Base-by-base conservation (phyloP, 2,888 invertebrate genomes). In the Smittia sp. region DNA sequence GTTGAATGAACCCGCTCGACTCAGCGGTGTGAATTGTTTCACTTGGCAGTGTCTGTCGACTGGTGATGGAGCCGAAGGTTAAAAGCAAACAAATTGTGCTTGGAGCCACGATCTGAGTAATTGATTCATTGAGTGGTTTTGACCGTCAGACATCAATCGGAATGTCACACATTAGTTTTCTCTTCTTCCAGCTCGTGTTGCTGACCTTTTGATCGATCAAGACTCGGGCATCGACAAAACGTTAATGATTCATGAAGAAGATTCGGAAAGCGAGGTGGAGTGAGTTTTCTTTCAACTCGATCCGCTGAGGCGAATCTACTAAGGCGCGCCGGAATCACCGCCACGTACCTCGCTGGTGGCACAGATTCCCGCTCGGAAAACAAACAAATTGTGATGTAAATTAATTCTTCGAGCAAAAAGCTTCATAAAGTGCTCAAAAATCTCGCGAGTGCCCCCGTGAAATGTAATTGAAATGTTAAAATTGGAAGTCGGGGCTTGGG, bases 101-200 rank as follows among this genome's bases (percentile, higher is more conserved):
- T 15, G 46, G 9, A 46, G 46, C 46, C 46, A 11, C 46, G 46
- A 46, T 46, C 46, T 15, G 15, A 46, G 9, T 62, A 70, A 70
- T 70, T 70, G 70, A 70, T 70, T 70, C 46, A 52, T 70, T 39
- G 54, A 70, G 25, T 54, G 70, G 25, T 54, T 70, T 70, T 70
- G 70, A 70, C 70, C 58, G 46, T 70, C 68, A 52, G 68, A 7
- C 22, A 68, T 68, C 68, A 68, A 68, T 68, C 39, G 24, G 20
- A 46, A 68, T 68, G 68, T 46, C 68, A 68, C 68, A 22, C 25
- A 32, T 62, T 46, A 46, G 46, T 46, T 46, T 46, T 46, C 15
- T 46, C 46, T 46, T 46, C 15, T 15, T 46, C n/a, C 46, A 46
- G n/a, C 46, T 46, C 11, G 15, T n/a, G 46, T 46, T 46, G 6